phyloP scores from a whole-genome alignment of 2,888 invertebrate genomes.

The Conus canariensis region DNA sequence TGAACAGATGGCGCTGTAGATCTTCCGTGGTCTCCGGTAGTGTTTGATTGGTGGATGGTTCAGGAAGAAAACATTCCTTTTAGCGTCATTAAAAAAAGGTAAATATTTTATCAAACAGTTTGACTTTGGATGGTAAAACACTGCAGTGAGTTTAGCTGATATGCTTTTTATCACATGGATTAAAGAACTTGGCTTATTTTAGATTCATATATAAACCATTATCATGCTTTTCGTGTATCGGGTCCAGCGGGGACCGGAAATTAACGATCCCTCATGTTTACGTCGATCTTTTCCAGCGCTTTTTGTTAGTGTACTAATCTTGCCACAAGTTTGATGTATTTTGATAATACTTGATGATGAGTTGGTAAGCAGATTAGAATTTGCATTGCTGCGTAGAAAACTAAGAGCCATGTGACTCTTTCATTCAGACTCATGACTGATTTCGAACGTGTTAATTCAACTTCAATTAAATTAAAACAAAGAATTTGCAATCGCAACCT shows the following conservation, averaged over 20 bases:
- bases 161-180: background rate
- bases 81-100: slow-evolving; percentile 2
- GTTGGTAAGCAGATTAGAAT: too few species aligned
- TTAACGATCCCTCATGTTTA: background rate
- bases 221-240: background rate
- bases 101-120: background rate
- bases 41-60: slow-evolving; percentile 1
- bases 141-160: background rate
- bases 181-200: background rate
- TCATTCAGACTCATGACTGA: too few species aligned
- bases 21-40: background rate
- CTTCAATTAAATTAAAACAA: too few species aligned
- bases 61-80: slow-evolving; percentile 6
- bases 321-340: too few species aligned
- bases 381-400: too few species aligned
- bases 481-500: too few species aligned
- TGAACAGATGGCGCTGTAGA: background rate
- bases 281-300: background rate
- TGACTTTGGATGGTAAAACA: background rate
- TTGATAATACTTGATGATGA: too few species aligned
- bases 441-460: too few species aligned
- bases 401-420: too few species aligned
- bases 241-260: background rate
- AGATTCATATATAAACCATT: background rate
- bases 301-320: background rate